Base-by-base conservation (phyloP, 2,113 vertebrate species). In the Tinamus guttatus region DNA sequence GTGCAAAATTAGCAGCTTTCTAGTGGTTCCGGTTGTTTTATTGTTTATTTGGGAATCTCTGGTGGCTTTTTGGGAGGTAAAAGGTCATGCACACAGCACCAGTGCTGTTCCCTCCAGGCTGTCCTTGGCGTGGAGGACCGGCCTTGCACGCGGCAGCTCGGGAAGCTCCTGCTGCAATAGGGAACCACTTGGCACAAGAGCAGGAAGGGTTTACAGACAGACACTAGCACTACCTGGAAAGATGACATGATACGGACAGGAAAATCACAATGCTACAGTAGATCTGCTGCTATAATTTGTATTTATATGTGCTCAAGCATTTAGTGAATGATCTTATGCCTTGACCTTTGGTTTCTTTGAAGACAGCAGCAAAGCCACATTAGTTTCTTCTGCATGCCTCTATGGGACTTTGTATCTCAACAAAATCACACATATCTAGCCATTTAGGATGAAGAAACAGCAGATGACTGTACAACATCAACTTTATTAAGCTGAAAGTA, bases 1-100 rank as follows among this genome's bases (percentile, higher is more conserved):
- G 25, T 18, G 25, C 7, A 64, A 38, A 28, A 64, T 64, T 40
- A 15, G 17, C n/a, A 15, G 60, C 15, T 56, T 58, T 6, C 16
- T 58, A 22, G 49, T 49, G 24, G 21, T 49, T 49, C 19, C 19
- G 16, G 11, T 30, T 10, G 27, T 24, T 80, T 28, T 45, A 27
- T 14, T 2, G 17, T 32, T 54, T 8, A 15, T 15, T 43, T 9
- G 40, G 12, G 17, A 67, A 25, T 20, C 25, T 19, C 7, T 4
- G 52, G 13, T 30, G 21, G 21, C 18, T 14, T 36, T 2, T 5
- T 10, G 41, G 49, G 5, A 52, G 49, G 27, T 30, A 20, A 41
- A 40, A 0, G 0, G 32, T 5, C 34, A 10, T 3, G 5, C 43
- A 25, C 13, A 9, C 0, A 1, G 27, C 0, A 4, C 4, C 49